These are phyloP conservation scores for Vireo altiloquus DNA, from an alignment of 2,113 vertebrate genomes.

Conservation along the genomic window DNA sequence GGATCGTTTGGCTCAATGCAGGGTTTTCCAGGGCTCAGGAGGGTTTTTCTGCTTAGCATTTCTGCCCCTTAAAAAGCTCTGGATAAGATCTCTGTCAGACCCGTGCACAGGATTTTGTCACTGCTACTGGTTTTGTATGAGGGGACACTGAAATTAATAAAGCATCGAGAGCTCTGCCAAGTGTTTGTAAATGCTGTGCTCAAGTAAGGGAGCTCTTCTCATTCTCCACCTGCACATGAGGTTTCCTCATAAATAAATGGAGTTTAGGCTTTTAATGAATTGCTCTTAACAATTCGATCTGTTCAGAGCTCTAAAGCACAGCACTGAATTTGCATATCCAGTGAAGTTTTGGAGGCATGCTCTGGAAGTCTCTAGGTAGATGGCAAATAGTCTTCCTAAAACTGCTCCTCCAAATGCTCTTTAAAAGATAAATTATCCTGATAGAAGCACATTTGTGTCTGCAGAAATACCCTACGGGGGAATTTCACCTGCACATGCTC, in stretches of 20 bases:
- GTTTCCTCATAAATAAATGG: neutral
- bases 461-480: rapidly evolving
- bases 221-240: rapidly evolving
- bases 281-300: rapidly evolving
- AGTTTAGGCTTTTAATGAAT: neutral
- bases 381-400: neutral
- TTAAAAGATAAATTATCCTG: neutral
- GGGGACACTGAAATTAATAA: neutral
- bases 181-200: neutral
- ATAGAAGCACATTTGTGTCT: neutral
- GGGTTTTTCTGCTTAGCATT: neutral
- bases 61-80: neutral
- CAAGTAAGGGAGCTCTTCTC: neutral
- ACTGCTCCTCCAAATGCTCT: neutral
- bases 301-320: neutral
- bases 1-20: neutral
- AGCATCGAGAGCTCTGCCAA: neutral
- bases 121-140: rapidly evolving
- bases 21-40: neutral
- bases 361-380: neutral
- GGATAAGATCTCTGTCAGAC: neutral
- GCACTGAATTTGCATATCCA: neutral
- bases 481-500: rapidly evolving
- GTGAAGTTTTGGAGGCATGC: rapidly evolving
- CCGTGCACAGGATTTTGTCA: rapidly evolving